Evolutionary conservation across 2,888 invertebrate genomes (phyloP).

Genomic region (Tiliacea citrago): DNA sequence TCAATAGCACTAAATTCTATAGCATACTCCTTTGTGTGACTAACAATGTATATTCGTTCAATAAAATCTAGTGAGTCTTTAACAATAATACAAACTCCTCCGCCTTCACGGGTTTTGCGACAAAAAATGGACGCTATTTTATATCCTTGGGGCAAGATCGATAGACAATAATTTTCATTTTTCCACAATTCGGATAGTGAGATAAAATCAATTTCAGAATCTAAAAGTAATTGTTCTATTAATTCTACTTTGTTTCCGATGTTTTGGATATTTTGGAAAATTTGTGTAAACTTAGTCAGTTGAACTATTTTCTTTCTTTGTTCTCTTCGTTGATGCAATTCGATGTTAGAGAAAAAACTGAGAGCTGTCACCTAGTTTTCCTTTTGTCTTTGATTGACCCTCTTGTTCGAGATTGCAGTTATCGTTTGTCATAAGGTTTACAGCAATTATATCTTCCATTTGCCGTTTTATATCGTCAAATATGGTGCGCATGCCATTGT

Average conservation of each 20-base stretch:
- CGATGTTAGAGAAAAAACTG: background rate
- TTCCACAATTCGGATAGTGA: background rate
- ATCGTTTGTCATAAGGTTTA: background rate
- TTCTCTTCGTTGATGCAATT: background rate
- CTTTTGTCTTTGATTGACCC: too few species aligned
- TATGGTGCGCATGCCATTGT: background rate
- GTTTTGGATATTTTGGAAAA: slow-evolving; percentile 1
- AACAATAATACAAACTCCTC: slow-evolving; percentile 9
- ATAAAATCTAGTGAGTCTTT: slow-evolving; percentile 7
- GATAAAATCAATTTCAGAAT: background rate
- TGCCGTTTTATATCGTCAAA: slow-evolving; percentile 3
- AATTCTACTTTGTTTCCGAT: background rate
- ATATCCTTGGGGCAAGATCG: background rate
- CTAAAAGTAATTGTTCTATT: slow-evolving; percentile 5
- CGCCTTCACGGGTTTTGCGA: slow-evolving; percentile 4
- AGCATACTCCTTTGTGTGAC: too few species aligned
- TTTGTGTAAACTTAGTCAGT: background rate
- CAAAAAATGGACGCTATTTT: slow-evolving; percentile 2
- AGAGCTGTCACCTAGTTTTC: too few species aligned
- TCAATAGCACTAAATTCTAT: too few species aligned
- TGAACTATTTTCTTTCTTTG: background rate
- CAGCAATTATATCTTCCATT: slow-evolving; percentile 4
- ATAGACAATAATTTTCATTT: background rate
- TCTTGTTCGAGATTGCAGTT: too few species aligned
- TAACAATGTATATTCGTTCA: background rate